Conservation (phyloP, 2,888 invertebrate genomes). For the Temnothorax rugatulus region DNA sequence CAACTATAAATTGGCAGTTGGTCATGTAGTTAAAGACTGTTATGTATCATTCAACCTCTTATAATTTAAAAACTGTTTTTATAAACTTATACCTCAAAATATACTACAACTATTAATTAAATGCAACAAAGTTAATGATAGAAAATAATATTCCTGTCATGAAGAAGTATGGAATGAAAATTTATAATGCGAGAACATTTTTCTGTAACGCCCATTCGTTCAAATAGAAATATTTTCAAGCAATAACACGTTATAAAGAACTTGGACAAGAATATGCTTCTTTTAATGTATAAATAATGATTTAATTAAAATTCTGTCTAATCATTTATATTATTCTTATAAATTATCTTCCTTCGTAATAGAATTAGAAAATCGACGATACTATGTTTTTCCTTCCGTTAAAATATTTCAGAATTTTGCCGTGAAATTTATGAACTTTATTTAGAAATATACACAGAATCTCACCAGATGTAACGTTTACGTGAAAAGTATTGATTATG, state of each 20-base stretch:
- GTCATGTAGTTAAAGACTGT: slow-evolving; percentile 58
- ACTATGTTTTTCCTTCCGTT: slow-evolving; percentile 16
- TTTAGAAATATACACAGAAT: slow-evolving; percentile 71
- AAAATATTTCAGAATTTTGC: slow-evolving; percentile 55
- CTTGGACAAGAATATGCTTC: not conserved
- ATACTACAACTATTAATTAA: slow-evolving; percentile 14
- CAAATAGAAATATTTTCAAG: not conserved
- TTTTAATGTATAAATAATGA: slow-evolving; percentile 7
- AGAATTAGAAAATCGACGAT: slow-evolving; percentile 27
- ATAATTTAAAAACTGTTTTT: slow-evolving; percentile 9
- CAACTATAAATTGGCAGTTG: slow-evolving; percentile 71
- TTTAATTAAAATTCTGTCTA: slow-evolving; percentile 14
- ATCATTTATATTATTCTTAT: slow-evolving; percentile 16
- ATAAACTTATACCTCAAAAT: slow-evolving; percentile 15
- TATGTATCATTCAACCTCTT: slow-evolving; percentile 30
- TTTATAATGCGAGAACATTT: not conserved
- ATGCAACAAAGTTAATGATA: slow-evolving; percentile 26
- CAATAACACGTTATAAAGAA: not conserved
- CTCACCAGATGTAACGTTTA: slow-evolving; percentile 47
- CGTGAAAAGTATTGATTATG: slow-evolving; percentile 53
- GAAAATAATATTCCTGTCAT: slow-evolving; percentile 8
- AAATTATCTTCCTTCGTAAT: slow-evolving; percentile 20
- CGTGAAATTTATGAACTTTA: slow-evolving; percentile 67
- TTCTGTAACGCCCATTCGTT: not conserved
- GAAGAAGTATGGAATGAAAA: not conserved